Evolutionary conservation across 1,140 invertebrate species (phyloP), one percentile per base, ranked within the genome.

Genomic region (Goniozus legneri): DNA sequence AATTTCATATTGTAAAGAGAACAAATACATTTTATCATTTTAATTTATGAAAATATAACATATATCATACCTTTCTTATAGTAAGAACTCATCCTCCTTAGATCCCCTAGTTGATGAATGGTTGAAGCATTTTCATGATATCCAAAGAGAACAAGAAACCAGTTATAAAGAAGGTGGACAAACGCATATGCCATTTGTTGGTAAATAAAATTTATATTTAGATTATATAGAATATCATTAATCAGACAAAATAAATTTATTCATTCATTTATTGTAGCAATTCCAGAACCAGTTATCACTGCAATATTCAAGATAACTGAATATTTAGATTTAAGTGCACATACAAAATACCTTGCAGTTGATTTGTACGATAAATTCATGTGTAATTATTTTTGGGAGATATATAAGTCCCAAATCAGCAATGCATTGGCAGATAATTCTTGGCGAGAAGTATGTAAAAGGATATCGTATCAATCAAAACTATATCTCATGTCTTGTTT

Each of bases 291-390:
- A 13, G 39, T 64, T 27, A 27, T 74, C 0, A 56, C 44, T 34
- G 44, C 50, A 12, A 56, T 71, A 35, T 73, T 68, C 46, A 24
- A 46, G 7, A 56, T 73, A 47, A 47, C 54, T 3, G 24, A 64
- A 13, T 19, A 58, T n/a, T 57, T 71, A 8, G 36, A 51, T 12
- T 18, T 73, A 10, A 42, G 44, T 1, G 39, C 57, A 3, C 45
- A 64, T 12, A 58, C 62, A 4, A 73, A 58, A 38, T 71, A 73
- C 34, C 31, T 71, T 19, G 56, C 73, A 2, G 45, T 75, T 3
- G 61, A 70, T 31, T 52, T 74, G 10, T 71, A 65, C 12, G 71
- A 75, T 18, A 63, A 52, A 42, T 68, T 65, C 35, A 59, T 69
- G 44, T 60, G 48, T 19, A 62, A 53, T 16, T 32, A 58, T 8